phyloP scores from a whole-genome alignment of 2,888 invertebrate genomes.

The Poecilus cupreus region DNA sequence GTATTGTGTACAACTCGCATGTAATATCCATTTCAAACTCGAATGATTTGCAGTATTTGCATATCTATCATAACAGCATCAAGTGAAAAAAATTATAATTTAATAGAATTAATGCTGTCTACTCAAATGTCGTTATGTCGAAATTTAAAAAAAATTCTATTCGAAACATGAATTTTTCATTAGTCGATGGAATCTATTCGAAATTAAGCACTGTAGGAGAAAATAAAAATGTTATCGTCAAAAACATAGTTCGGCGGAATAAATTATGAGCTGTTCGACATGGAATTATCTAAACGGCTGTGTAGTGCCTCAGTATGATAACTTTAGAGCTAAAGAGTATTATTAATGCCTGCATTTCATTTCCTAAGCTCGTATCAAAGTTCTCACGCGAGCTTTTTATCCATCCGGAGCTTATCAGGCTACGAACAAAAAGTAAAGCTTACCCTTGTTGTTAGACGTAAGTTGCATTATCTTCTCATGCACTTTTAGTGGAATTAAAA shows the following conservation, averaged over 20 bases:
- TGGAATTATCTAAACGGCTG: slow-evolving; percentile 2
- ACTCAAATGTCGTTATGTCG: no score
- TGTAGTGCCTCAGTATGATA: slow-evolving; percentile 35
- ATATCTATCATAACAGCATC: no score
- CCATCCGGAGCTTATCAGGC: slow-evolving; percentile 8
- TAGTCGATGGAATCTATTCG: neutral
- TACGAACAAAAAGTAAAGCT: slow-evolving; percentile 4
- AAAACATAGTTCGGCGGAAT: neutral
- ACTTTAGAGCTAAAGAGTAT: slow-evolving; percentile 2
- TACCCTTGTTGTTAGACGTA: neutral
- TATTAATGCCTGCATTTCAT: slow-evolving; percentile 36
- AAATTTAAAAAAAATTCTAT: no score
- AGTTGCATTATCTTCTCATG: slow-evolving; percentile 40
- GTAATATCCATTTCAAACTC: no score
- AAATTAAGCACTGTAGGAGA: neutral
- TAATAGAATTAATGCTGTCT: no score
- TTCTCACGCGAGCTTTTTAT: slow-evolving; percentile 35
- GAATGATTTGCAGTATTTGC: no score
- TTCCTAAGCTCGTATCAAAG: slow-evolving; percentile 24
- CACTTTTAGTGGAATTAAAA: slow-evolving; percentile 36
- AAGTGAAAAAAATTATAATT: no score
- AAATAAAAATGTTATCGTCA: neutral
- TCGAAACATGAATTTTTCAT: neutral
- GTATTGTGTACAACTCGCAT: no score
- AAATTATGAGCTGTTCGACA: slow-evolving; percentile 20